Evolutionary conservation across 2,797 vertebrate genomes (phyloP).

Genomic region (Acanthornis magna): DNA sequence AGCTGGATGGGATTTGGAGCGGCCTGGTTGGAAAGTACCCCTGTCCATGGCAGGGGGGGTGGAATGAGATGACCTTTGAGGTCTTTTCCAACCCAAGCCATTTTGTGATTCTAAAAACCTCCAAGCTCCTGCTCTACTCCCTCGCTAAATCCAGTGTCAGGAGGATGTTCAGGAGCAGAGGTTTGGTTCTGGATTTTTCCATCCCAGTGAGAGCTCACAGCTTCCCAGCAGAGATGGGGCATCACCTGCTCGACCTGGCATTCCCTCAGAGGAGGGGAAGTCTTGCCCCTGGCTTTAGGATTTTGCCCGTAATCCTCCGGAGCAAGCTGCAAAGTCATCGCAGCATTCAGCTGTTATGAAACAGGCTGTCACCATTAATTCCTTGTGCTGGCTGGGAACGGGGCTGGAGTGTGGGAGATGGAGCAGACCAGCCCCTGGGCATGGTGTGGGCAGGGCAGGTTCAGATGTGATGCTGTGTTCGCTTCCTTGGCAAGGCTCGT

Average conservation of each 20-base stretch:
- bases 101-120: not conserved
- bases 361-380: not conserved
- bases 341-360: conserved; percentile 8
- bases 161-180: not conserved
- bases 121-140: not conserved
- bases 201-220: not conserved
- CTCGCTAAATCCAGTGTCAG: not conserved
- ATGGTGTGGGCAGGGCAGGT: not conserved
- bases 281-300: conserved; percentile 4
- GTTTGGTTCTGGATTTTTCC: conserved; percentile 41
- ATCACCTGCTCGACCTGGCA: not conserved
- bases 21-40: not conserved
- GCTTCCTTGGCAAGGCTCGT: not conserved
- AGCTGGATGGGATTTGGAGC: not conserved
- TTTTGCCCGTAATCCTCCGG: not conserved
- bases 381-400: not conserved
- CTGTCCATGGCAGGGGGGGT: too few species aligned
- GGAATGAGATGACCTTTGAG: not conserved
- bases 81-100: not conserved
- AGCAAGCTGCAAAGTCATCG: conserved; percentile 55
- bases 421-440: not conserved
- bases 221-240: fast-evolving
- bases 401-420: not conserved
- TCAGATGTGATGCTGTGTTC: not conserved
- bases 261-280: not conserved